Evolutionary conservation across 2,113 vertebrate species (phyloP).

Genomic region (Gavialis gangeticus): DNA sequence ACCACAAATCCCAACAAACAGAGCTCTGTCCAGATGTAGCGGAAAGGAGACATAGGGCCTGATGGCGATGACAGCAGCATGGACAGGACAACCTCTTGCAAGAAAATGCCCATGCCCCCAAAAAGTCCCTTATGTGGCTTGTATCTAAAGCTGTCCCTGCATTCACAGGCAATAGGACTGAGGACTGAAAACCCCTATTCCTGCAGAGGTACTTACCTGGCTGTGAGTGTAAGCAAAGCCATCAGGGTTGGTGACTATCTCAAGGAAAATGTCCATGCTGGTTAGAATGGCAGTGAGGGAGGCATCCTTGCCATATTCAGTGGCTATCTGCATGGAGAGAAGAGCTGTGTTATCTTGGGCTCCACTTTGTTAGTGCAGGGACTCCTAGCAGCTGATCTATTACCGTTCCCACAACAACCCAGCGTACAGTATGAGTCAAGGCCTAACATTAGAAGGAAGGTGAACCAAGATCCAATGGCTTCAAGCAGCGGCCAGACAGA

Average conservation of each 20-base stretch:
- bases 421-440: not conserved
- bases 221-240: conserved; percentile 88
- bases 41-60: not conserved
- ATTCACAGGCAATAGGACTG: not conserved
- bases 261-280: conserved; percentile 90
- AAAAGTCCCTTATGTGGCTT: accelerated
- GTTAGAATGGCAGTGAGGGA: conserved; percentile 83
- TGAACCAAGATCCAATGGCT: not conserved
- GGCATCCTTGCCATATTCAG: conserved; percentile 77
- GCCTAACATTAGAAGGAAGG: not conserved
- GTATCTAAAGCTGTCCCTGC: not conserved
- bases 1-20: not conserved
- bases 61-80: not conserved
- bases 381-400: not conserved
- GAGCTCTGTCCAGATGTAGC: not conserved
- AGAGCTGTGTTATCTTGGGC: accelerated
- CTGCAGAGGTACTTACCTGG: conserved; percentile 61
- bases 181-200: not conserved
- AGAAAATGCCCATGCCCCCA: not conserved
- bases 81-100: not conserved
- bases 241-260: conserved; percentile 91
- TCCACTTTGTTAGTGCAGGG: not conserved
- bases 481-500: no score
- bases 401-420: no score
- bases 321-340: conserved; percentile 77